Base-by-base conservation (phyloP, 2,113 vertebrate genomes). In the Elephas maximus region DNA sequence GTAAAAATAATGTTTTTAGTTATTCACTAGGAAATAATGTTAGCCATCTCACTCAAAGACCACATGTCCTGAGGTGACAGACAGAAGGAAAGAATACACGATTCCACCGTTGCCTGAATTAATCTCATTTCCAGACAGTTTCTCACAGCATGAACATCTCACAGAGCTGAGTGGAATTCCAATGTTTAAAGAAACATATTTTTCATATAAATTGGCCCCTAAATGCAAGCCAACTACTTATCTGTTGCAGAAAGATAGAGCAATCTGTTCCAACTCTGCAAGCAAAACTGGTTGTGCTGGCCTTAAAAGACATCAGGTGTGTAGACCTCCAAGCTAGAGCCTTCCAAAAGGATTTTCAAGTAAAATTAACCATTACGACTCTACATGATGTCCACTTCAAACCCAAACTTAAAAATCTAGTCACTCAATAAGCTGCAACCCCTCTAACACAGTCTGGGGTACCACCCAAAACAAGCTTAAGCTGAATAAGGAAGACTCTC, bases 191-290 rank as follows among this genome's bases (percentile, higher is more conserved):
- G 60, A 63, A 71, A 69, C n/a, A 37, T 48, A 44, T 44, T 87
- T 87, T 62, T 71, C 79, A 85, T 8, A 53, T 37, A 74, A 45
- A 12, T 67, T 71, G 65, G 37, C 21, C 65, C 79, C 21, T 87
- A 79, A 53, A 88, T 30, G 20, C 89, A 84, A 80, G 41, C 80
- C 71, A 86, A 53, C 67, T 69, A 88, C 60, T 92, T 67, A 48
- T 93, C 78, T 93, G 62, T 33, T 73, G 21, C 74, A 96, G 91
- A 65, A 21, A 83, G 63, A 91, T 82, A 71, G 28, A 57, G 53
- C 82, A 67, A 21, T 21, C 12, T 0, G 2, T 33, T 88, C 65
- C 92, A 89, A 8, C 69, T 94, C 53, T 83, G 26, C 17, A 78
- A 76, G 83, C 53, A 63, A 93, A 78, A 33, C 51, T 5, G 23